Base-by-base conservation (phyloP, 2,888 invertebrate genomes). In the Nymphalis c-album region DNA sequence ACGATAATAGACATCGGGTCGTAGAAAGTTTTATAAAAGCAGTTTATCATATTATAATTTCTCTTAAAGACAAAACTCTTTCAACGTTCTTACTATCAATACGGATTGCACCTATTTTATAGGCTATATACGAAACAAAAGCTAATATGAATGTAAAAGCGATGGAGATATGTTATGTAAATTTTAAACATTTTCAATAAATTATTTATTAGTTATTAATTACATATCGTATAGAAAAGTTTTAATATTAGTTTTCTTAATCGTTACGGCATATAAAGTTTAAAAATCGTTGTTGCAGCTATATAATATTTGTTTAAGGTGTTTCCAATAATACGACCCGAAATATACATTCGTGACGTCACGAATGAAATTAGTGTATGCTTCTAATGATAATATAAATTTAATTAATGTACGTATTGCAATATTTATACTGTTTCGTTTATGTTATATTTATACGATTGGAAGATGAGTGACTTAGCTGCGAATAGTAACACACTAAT, bases 271-370 rank as follows among this genome's bases (percentile, higher is more conserved):
- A 61, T 66, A 60, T 61, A 35, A 61, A 66, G 48, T 61, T 60
- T 61, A 61, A 66, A 66, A 66, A 53, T 66, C 66, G 66, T 55
- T 57, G 55, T 66, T 55, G 66, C 66, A 66, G 60, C 61, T 60
- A 66, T 55, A 66, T 61, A 45, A 55, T 17, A 48, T 26, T 66
- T 45, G 31, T 47, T 51, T 40, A 51, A 64, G 13, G 35, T 60
- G 60, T 60, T 63, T 68, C 65, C 72, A 72, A 74, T 70, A 71
- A 72, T 71, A 74, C 71, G 71, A 67, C 69, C 72, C 69, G 72
- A 62, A 59, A 67, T 66, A 67, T 68, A 67, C 63, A 66, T 55
- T 64, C 65, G 35, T 59, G 45, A 60, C 67, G 64, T 64, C 68
- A 67, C 63, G 67, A 74, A 71, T 64, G 64, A 72, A 68, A 67